Conservation (phyloP, 1,140 invertebrate genomes). For the Grapholita molesta region DNA sequence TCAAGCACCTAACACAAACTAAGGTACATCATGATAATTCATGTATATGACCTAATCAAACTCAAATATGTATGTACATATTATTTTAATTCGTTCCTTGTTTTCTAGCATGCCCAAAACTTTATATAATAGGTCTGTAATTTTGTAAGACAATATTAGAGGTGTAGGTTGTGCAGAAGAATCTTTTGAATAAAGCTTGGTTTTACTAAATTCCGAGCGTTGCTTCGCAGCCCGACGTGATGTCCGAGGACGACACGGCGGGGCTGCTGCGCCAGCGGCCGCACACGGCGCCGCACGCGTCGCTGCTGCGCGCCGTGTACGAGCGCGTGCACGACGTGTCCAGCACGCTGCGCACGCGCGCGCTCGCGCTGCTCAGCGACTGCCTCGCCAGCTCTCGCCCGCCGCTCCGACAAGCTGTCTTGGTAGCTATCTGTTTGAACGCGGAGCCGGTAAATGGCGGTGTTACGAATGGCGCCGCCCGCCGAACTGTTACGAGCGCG, state of each 20-base stretch:
- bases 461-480: too few relatives aligned
- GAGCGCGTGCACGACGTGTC: constrained; percentile 60
- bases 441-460: background rate
- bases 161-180: too few relatives aligned
- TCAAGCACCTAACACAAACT: too few relatives aligned
- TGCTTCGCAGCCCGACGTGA: constrained; percentile 27
- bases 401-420: constrained; percentile 42
- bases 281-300: constrained; percentile 47
- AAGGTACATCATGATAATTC: too few relatives aligned
- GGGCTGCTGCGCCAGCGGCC: constrained; percentile 31
- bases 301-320: constrained; percentile 60
- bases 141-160: too few relatives aligned
- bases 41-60: too few relatives aligned
- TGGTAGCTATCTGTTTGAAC: constrained; percentile 31
- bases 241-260: constrained; percentile 39
- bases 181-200: too few relatives aligned
- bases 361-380: constrained; percentile 50
- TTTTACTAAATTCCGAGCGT: background rate
- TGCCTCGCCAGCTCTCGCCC: constrained; percentile 39
- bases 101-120: too few relatives aligned
- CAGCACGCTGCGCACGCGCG: constrained; percentile 55
- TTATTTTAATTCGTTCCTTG: too few relatives aligned
- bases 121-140: too few relatives aligned
- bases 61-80: too few relatives aligned
- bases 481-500: too few relatives aligned